Percentiles rank a stretch among this genome's conserved stretches.
phyloP scores from a whole-genome alignment of 2,113 vertebrate genomes.

The Stictonetta naevosa region DNA sequence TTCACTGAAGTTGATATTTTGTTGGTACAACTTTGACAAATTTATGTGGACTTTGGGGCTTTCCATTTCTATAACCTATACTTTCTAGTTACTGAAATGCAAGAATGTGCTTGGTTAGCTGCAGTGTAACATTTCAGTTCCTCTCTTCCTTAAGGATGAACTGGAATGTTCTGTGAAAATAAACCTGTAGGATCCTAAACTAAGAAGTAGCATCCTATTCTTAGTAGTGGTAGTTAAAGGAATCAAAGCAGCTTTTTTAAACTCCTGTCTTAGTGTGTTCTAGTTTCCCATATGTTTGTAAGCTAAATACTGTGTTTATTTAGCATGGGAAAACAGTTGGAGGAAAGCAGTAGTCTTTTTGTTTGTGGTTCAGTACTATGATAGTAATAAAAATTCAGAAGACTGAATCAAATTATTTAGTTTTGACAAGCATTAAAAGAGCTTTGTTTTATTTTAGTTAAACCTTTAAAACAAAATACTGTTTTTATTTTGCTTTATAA shows the following conservation, averaged over 20 bases:
- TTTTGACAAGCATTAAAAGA: background rate
- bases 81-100: background rate
- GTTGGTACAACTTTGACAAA: background rate
- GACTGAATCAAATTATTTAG: background rate
- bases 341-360: background rate
- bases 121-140: background rate
- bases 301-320: background rate
- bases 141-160: background rate
- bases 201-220: too few relatives aligned
- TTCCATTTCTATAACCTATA: background rate
- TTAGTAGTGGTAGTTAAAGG: background rate
- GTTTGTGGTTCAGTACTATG: fast-evolving
- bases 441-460: background rate
- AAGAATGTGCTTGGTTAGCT: background rate
- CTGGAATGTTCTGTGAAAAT: background rate
- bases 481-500: background rate
- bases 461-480: background rate
- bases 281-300: background rate
- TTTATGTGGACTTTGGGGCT: background rate
- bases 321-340: background rate
- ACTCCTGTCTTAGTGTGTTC: background rate
- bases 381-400: background rate
- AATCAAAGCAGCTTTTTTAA: background rate
- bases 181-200: too few relatives aligned
- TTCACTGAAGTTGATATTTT: background rate